Evolutionary conservation across 2,888 invertebrate species (phyloP), one percentile per base, ranked within the genome.

Genomic region (Lasioglossum marginatum): DNA sequence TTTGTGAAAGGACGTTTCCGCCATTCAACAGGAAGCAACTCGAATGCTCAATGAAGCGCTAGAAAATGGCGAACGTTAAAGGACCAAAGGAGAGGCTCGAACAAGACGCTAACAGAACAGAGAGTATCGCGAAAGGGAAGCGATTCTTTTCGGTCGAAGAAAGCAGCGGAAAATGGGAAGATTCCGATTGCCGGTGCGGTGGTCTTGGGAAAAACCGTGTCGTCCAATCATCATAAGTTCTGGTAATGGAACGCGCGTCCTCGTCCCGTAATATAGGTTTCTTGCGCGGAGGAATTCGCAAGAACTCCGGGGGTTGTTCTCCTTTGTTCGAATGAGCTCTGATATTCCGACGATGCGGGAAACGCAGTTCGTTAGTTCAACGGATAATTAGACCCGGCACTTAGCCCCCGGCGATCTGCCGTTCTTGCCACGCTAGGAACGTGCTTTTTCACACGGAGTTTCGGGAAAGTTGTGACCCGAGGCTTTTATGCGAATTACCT

Each of bases 321-420:
- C 60, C 19, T 45, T 77, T 37, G 48, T 45, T 48, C 79, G 52
- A 82, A 76, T 16, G 57, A 16, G n/a, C n/a, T 63, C 66, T 68
- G 84, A 86, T 78, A 78, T 84, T 73, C 77, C 76, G 72, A 60
- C 75, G 86, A 86, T 75, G 86, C 71, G 75, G 48, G 78, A 85
- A 77, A 63, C 85, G 81, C 52, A 60, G 82, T 86, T 87, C 85
- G 82, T 87, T 83, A 78, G 80, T 78, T 87, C 80, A 80, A 52
- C 10, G 78, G 80, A 87, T 86, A 87, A 87, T 87, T 85, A 87
- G 82, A 71, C 77, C n/a, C 77, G 52, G 75, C 71, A 68, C 75
- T 78, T 75, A 60, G 78, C 79, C 80, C 23, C 57, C 23, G 82
- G 79, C 79, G 40, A 45, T 75, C 77, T 40, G 31, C 60, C 37